These are phyloP conservation scores for Rhipidura dahli DNA, from an alignment of 2,113 vertebrate genomes.

Conservation along the genomic window DNA sequence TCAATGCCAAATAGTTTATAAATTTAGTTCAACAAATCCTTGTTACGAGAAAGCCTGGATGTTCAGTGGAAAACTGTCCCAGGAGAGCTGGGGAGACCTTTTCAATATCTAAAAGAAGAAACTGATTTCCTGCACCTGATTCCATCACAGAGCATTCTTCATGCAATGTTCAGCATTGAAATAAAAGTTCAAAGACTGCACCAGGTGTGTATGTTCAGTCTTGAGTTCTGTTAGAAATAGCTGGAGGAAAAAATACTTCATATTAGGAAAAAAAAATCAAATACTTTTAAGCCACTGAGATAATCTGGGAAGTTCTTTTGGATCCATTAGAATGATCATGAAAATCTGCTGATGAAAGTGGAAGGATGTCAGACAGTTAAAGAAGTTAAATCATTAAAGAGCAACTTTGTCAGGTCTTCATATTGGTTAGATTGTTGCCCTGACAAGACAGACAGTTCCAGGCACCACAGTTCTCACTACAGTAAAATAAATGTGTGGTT, in stretches of 20 bases:
- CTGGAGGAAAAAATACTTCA: neutral
- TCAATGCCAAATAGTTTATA: neutral
- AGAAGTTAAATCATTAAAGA: neutral
- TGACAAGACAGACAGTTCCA: neutral
- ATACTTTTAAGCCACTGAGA: neutral
- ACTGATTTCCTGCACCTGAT: neutral
- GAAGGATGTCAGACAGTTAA: neutral
- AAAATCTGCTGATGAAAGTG: neutral
- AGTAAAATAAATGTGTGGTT: neutral
- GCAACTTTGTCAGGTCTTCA: accelerated
- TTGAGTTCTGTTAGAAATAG: neutral
- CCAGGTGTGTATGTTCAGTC: neutral
- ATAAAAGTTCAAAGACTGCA: neutral
- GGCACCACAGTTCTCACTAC: neutral
- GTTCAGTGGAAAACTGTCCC: neutral
- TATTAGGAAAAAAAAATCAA: neutral
- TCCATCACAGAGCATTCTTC: neutral
- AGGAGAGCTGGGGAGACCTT: neutral
- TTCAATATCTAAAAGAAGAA: neutral
- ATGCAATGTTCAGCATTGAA: neutral
- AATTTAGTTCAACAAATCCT: neutral
- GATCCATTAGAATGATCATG: neutral
- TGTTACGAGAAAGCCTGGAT: neutral
- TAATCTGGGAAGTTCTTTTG: neutral
- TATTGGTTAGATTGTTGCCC: neutral